Base-by-base conservation (phyloP, 2,888 invertebrate species). In the Rutpela maculata region DNA sequence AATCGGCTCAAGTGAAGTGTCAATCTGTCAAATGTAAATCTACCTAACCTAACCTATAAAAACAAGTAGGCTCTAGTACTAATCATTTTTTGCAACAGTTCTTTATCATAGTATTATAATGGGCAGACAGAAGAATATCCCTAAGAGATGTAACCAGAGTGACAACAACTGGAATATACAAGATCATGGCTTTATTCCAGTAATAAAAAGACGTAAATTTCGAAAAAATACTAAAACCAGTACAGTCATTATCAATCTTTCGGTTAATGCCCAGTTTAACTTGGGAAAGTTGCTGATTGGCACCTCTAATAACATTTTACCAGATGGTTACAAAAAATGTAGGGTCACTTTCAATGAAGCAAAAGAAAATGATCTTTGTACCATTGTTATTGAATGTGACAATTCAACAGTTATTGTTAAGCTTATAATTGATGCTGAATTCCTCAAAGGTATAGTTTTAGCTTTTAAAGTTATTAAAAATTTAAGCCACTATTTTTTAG, bases 211-310 rank as follows among this genome's bases (percentile, higher is more conserved):
- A 76, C 79, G 81, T 56, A 80, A 77, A 79, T 70, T 38, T 22
- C 59, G 60, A 56, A 76, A 71, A 62, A 43, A 63, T 31, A 15
- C 55, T 17, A 77, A 65, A 65, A 67, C 31, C 1, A 63, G 62
- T 22, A 9, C 55, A 15, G 56, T 57, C 18, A 75, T 74, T 35
- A 50, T 81, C 35, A 68, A 81, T 57, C 35, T 79, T 18, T 74
- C 79, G 0, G 71, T 71, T 18, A 77, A 82, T 19, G 82, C 78
- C 63, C 63, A 82, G 55, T 84, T 79, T 78, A 78, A 81, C 77
- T 70, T 85, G 60, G 88, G 88, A 17, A 83, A 85, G 69, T 65
- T 88, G 50, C 73, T 80, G 56, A 73, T 89, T 73, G 89, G 89
- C 6, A 80, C 73, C 35, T 87, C 86, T 38, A 82, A 77, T 74